These are phyloP conservation scores for Strongylocentrotus purpuratus DNA, from an alignment of 35 echinoderm and acorn worm species.

Conservation along the genomic window DNA sequence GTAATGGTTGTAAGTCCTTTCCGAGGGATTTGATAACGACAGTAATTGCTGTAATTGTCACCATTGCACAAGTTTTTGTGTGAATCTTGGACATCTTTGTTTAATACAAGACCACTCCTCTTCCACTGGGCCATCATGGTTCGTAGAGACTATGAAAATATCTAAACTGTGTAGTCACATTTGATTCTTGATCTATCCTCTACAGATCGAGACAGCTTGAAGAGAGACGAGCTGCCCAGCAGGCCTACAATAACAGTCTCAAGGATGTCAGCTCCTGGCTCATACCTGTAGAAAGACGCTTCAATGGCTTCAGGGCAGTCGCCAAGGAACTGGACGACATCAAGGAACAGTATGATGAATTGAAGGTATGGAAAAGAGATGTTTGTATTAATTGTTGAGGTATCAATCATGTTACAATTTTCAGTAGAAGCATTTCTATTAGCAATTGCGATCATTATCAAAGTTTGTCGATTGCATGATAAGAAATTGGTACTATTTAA, in stretches of 20 bases:
- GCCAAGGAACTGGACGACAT: slow-evolving; percentile 87
- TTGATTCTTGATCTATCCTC: neutral
- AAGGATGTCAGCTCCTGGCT: slow-evolving; percentile 92
- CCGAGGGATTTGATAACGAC: neutral
- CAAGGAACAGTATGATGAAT: slow-evolving; percentile 90
- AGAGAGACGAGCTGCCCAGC: slow-evolving; percentile 74
- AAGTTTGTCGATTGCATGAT: too few species aligned
- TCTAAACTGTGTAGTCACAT: too few species aligned
- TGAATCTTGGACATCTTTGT: too few species aligned
- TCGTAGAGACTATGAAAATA: too few species aligned
- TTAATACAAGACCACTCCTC: too few species aligned
- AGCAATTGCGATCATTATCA: too few species aligned
- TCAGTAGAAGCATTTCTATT: neutral
- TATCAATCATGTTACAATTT: too few species aligned
- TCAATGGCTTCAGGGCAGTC: slow-evolving; percentile 69
- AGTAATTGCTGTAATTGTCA: neutral
- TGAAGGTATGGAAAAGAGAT: slow-evolving; percentile 66
- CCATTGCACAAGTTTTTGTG: too few species aligned
- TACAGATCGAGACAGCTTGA: slow-evolving; percentile 81
- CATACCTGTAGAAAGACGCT: slow-evolving; percentile 71
- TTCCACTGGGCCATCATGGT: too few species aligned
- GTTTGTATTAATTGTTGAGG: too few species aligned
- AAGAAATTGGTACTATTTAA: too few species aligned
- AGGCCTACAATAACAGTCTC: slow-evolving; percentile 80
- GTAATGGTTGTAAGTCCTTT: too few species aligned